A percentile compares a stretch with the other conserved stretches of the same genome.
These are phyloP conservation scores for Neotoma lepida DNA, from an alignment of 2,113 vertebrate genomes.

Conservation along the genomic window DNA sequence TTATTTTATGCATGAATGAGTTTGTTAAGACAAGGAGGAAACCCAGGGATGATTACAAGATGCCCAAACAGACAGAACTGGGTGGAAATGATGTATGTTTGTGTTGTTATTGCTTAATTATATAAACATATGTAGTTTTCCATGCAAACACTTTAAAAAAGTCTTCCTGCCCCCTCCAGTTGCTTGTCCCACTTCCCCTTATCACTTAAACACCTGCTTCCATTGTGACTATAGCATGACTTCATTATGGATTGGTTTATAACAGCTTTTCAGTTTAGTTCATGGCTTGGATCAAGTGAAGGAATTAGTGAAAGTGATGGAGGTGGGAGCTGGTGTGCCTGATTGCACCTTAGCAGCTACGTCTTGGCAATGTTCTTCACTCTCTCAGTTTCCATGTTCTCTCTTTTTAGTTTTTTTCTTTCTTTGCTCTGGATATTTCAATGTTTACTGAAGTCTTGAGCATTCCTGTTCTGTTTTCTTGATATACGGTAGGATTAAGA, in stretches of 20 bases:
- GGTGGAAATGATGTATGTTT: background rate
- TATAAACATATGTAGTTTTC: background rate
- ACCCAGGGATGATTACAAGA: background rate
- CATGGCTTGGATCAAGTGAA: background rate
- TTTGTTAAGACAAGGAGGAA: constrained; percentile 18
- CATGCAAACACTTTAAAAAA: constrained; percentile 7
- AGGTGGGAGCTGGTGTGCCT: background rate
- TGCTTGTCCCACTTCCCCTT: background rate
- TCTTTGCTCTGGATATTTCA: background rate
- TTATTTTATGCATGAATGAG: constrained; percentile 45
- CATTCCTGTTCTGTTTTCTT: constrained; percentile 13
- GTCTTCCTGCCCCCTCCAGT: background rate
- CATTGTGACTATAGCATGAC: background rate
- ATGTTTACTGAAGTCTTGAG: background rate
- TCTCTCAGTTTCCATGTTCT: background rate
- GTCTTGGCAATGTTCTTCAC: background rate
- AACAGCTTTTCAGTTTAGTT: background rate
- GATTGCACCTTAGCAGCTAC: background rate
- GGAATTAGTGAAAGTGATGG: background rate
- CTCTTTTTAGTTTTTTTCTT: constrained; percentile 7
- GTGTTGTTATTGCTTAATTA: background rate
- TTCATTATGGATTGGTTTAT: background rate
- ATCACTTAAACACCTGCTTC: background rate
- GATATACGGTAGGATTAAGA: background rate
- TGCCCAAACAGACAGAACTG: background rate